Evolutionary conservation across 2,797 vertebrate genomes (phyloP), one percentile per base, ranked within the genome.

Genomic region (Enteromius afrohamiltoni): DNA sequence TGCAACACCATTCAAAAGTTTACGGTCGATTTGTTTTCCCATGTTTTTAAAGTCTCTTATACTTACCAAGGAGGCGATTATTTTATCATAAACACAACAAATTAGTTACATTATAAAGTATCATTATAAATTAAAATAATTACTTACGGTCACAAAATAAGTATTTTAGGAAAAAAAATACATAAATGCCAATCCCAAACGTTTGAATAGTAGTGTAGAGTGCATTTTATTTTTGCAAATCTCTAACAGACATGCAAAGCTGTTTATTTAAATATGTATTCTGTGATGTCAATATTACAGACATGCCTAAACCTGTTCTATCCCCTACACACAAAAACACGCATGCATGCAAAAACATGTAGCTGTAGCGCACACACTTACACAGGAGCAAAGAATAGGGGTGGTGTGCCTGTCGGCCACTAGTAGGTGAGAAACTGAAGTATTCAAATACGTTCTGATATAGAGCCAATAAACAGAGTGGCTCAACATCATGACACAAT

Each of bases 291-390:
- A 51, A 34, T 49, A 64, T 65, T 17, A 73, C 29, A 53, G 49
- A 23, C 85, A 84, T 70, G 85, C 77, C 69, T 65, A 76, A 87
- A 86, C 86, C 80, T 81, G 86, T 40, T 79, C 68, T 37, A 10
- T 74, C 49, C 51, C 69, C 65, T 73, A 14, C 16, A 77, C 55
- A 51, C 31, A 62, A 53, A 47, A 19, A 65, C 67, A 31, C 64
- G 14, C 42, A 77, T 51, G 19, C 40, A 19, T 21, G 37, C 53
- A 86, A n/a, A 79, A 53, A 40, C 51, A 83, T 7, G 2, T 37
- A 29, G 17, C 37, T 45, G 45, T 45, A 45, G 45, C 45, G 16
- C 77, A 69, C 34, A 77, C 29, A 10, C 65, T 3, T 62, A 80
- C 37, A 83, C 47, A 47, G 19, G 67, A 73, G 53, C 53, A 16